A percentile compares a stretch with the other conserved stretches of the same genome.
phyloP scores from a whole-genome alignment of 2,888 invertebrate species.

The Lithosia quadra region DNA sequence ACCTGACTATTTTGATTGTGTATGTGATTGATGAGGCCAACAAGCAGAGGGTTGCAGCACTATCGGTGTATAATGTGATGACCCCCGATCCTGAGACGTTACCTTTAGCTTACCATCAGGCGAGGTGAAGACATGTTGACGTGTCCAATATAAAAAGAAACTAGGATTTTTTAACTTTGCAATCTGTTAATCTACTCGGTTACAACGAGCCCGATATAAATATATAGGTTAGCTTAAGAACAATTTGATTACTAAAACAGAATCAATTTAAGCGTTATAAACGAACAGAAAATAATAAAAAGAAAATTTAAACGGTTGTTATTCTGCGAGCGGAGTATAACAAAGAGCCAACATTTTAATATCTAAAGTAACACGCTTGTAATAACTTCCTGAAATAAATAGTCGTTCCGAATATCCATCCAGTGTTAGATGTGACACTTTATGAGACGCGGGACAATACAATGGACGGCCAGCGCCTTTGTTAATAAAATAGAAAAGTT shows the following conservation, averaged over 20 bases:
- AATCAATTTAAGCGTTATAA: no score
- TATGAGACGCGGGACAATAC: constrained; percentile 29
- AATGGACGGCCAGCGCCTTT: constrained; percentile 28
- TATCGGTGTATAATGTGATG: no score
- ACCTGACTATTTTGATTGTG: no score
- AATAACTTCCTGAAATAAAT: constrained; percentile 21
- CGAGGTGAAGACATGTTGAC: no score
- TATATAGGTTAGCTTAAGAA: neutral
- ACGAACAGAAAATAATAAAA: neutral
- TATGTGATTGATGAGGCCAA: no score
- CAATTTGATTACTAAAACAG: neutral
- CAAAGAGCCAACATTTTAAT: constrained; percentile 17
- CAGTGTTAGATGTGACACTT: constrained; percentile 26
- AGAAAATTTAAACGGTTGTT: constrained; percentile 1
- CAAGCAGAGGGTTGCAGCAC: no score
- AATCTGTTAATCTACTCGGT: no score
- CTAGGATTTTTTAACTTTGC: no score
- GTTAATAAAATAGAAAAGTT: constrained; percentile 35
- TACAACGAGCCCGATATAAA: no score
- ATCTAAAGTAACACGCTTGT: constrained; percentile 11
- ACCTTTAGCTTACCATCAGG: no score
- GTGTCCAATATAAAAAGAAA: no score
- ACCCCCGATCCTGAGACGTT: no score
- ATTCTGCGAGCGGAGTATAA: neutral
- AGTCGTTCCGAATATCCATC: constrained; percentile 15